Evolutionary conservation across 2,888 invertebrate genomes (phyloP).

Genomic region (Aphidius colemani): DNA sequence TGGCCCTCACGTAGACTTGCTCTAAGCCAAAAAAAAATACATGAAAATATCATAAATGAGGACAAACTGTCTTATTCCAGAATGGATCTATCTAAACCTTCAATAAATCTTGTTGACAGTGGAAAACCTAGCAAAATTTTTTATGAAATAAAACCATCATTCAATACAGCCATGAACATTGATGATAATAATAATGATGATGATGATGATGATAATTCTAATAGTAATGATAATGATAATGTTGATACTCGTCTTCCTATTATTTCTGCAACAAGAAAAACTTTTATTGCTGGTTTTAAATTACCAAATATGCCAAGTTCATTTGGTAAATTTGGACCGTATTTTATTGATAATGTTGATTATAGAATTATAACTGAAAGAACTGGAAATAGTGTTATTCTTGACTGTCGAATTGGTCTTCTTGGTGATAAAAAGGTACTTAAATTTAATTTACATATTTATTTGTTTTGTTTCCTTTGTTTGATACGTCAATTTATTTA

Average conservation of each 20-base stretch:
- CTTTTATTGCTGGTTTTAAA: slow-evolving; percentile 32
- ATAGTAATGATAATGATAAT: no score
- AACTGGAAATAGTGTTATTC: slow-evolving; percentile 65
- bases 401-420: slow-evolving; percentile 67
- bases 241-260: slow-evolving; percentile 7
- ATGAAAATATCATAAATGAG: slow-evolving; percentile 1
- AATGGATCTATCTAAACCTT: slow-evolving; percentile 40
- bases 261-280: slow-evolving; percentile 29
- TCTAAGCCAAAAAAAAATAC: slow-evolving; percentile 15
- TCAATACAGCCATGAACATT: slow-evolving; percentile 43
- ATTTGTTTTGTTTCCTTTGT: not conserved
- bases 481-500: not conserved
- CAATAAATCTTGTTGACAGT: slow-evolving; percentile 39
- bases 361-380: slow-evolving; percentile 65
- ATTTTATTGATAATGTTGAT: slow-evolving; percentile 66
- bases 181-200: slow-evolving; percentile 13
- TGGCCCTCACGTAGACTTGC: slow-evolving; percentile 2
- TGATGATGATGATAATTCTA: not conserved
- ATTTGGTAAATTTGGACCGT: slow-evolving; percentile 62
- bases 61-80: slow-evolving; percentile 21
- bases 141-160: slow-evolving; percentile 53
- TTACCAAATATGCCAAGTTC: slow-evolving; percentile 54
- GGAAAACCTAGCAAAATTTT: slow-evolving; percentile 47
- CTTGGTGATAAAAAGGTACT: slow-evolving; percentile 66
- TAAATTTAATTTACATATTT: not conserved